phyloP scores from a whole-genome alignment of 2,888 invertebrate genomes.

The Blastobasis lacticolella region DNA sequence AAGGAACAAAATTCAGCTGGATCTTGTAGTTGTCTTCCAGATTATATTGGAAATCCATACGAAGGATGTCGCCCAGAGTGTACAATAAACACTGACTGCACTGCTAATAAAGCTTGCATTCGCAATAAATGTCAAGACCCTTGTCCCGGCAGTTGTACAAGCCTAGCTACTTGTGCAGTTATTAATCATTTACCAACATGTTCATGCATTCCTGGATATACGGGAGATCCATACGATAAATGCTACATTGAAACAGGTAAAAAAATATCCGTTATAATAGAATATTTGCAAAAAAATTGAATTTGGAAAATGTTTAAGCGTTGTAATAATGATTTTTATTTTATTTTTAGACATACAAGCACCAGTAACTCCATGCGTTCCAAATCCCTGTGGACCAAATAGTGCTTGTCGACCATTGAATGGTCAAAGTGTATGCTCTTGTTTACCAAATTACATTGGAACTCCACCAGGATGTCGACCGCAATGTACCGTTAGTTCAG shows the following conservation, averaged over 20 bases:
- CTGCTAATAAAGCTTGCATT: constrained; percentile 80
- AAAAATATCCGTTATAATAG: too few species aligned
- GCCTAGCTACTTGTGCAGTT: constrained; percentile 81
- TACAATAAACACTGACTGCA: constrained; percentile 80
- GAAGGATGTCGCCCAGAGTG: constrained; percentile 86
- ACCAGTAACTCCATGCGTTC: constrained; percentile 75
- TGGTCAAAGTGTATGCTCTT: constrained; percentile 83
- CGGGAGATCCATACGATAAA: constrained; percentile 82
- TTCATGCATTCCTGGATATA: constrained; percentile 78
- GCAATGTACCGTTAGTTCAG: constrained; percentile 84
- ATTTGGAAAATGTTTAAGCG: neutral
- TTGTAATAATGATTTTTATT: neutral
- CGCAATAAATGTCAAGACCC: constrained; percentile 85
- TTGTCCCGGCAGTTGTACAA: constrained; percentile 84
- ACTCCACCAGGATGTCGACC: constrained; percentile 85
- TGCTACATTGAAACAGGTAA: constrained; percentile 64
- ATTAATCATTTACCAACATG: constrained; percentile 81
- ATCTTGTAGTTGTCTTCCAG: constrained; percentile 81
- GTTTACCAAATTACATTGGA: constrained; percentile 81
- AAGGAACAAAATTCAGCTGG: constrained; percentile 74
- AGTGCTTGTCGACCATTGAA: constrained; percentile 82
- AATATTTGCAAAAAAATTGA: neutral
- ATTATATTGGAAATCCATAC: constrained; percentile 85
- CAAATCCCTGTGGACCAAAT: constrained; percentile 84
- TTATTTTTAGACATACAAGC: constrained; percentile 45